Base-by-base conservation (phyloP, 2,888 invertebrate species). In the Euplexia lucipara region DNA sequence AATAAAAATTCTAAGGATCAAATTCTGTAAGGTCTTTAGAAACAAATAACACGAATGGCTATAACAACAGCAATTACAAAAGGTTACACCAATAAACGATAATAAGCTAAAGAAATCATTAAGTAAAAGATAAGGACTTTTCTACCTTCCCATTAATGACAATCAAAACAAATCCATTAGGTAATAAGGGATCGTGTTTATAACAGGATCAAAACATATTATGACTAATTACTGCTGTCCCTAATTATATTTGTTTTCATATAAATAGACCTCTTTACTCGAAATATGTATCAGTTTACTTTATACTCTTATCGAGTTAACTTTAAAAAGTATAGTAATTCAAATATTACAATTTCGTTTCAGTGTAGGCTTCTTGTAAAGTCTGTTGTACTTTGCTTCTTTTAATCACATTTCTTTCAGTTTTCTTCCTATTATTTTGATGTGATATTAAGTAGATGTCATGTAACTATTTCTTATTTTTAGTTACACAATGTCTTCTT, bases 381-480 rank as follows among this genome's bases (percentile, higher is more conserved):
- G 26, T 37, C 1, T 3, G 3, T 12, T 14, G 16, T 4, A 41
- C 18, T 34, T 34, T 16, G 14, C 5, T 18, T 18, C 18, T 26
- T 16, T 44, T 39, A 18, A 1, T 4, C 20, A 1, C n/a, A 10
- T 30, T 34, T 45, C 0, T 57, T 66, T 35, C 45, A 63, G 54
- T 18, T 6, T 16, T 0, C 18, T 35, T 48, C 56, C 20, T 14
- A 47, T 37, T 14, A 41, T 18, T 67, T 59, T 59, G 56, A 37
- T 44, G 56, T 57, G 41, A 47, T 14, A 12, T 53, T 80, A 78
- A 79, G 77, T 79, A 81, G 79, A 63, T 56, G 51, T 73, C 61
- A 63, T 77, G 37, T 47, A 59, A 65, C 71, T 81, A 76, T 35
- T 64, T 49, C 26, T 34, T 7, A 3, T 20, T 32, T 4, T 39